phyloP scores from a whole-genome alignment of 2,888 invertebrate species.

The Orthonevra nobilis region DNA sequence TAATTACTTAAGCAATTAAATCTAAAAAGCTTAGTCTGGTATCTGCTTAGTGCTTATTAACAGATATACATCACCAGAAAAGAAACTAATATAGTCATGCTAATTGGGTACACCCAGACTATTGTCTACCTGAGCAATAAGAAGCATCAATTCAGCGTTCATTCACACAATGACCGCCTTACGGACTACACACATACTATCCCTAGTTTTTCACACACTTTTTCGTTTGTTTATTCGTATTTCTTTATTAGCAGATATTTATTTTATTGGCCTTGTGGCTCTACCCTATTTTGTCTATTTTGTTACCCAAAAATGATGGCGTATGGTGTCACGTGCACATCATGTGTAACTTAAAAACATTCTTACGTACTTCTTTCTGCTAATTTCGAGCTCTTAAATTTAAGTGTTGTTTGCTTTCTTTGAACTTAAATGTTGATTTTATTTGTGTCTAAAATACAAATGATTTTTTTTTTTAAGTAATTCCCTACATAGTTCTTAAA shows the following conservation, averaged over 20 bases:
- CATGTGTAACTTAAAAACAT: constrained; percentile 9
- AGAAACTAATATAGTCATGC: neutral
- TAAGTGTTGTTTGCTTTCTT: too few relatives aligned
- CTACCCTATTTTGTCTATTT: neutral
- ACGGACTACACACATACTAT: too few relatives aligned
- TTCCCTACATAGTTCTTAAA: too few relatives aligned
- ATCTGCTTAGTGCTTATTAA: neutral
- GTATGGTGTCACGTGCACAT: constrained; percentile 12
- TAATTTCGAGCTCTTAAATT: neutral
- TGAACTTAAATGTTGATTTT: too few relatives aligned
- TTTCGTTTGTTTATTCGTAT: neutral
- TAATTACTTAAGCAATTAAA: neutral
- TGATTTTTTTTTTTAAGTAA: too few relatives aligned
- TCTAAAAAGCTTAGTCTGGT: neutral
- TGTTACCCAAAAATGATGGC: constrained; percentile 13
- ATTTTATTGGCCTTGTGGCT: constrained; percentile 11
- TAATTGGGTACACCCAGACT: neutral
- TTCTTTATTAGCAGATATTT: constrained; percentile 25
- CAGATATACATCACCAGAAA: neutral
- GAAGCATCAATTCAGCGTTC: neutral
- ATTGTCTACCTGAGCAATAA: neutral
- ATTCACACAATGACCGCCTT: neutral
- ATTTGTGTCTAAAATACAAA: too few relatives aligned
- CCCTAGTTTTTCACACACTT: neutral
- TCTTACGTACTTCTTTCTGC: neutral